A percentile compares a stretch with the other conserved stretches of the same genome.
phyloP scores from a whole-genome alignment of 2,113 vertebrate species.

The Syngnathus typhle region DNA sequence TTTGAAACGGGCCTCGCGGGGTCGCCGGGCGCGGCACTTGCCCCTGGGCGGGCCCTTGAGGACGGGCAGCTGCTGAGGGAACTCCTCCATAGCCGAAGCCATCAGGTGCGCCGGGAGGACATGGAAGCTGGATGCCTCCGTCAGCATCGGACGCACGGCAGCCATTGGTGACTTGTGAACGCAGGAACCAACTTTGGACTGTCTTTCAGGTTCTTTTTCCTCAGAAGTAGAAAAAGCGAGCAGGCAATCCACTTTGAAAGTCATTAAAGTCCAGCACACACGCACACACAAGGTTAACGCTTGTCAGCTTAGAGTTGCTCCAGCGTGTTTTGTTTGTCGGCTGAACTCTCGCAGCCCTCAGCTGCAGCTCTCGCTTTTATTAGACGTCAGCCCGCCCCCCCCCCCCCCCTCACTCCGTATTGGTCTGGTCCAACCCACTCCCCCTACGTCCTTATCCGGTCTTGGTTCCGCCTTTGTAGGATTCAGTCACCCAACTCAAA shows the following conservation, averaged over 20 bases:
- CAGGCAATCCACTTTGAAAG: slow-evolving; percentile 1
- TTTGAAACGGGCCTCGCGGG: slow-evolving; percentile 90
- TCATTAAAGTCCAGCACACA: slow-evolving; percentile 9
- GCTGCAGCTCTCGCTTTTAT: slow-evolving; percentile 60
- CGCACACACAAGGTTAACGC: background rate
- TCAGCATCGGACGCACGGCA: slow-evolving; percentile 69
- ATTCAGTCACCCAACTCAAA: slow-evolving; percentile 61
- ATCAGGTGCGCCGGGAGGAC: slow-evolving; percentile 77
- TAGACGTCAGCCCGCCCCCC: slow-evolving; percentile 35
- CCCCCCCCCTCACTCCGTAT: slow-evolving; percentile 8
- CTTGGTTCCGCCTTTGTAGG: slow-evolving; percentile 52
- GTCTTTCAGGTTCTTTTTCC: background rate
- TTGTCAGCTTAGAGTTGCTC: background rate
- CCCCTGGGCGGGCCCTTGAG: slow-evolving; percentile 72
- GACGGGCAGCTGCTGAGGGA: slow-evolving; percentile 79
- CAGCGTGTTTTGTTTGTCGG: background rate
- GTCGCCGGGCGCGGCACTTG: slow-evolving; percentile 77
- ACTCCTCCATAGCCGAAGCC: slow-evolving; percentile 79
- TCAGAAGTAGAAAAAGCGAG: background rate
- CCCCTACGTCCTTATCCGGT: slow-evolving; percentile 30
- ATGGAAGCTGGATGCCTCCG: slow-evolving; percentile 79
- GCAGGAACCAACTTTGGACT: slow-evolving; percentile 2
- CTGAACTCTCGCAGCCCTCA: slow-evolving; percentile 32
- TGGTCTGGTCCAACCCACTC: slow-evolving; percentile 29
- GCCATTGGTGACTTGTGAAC: slow-evolving; percentile 63